These are phyloP conservation scores for Lepidostoma basale DNA, from an alignment of 1,140 invertebrate species.

Conservation along the genomic window DNA sequence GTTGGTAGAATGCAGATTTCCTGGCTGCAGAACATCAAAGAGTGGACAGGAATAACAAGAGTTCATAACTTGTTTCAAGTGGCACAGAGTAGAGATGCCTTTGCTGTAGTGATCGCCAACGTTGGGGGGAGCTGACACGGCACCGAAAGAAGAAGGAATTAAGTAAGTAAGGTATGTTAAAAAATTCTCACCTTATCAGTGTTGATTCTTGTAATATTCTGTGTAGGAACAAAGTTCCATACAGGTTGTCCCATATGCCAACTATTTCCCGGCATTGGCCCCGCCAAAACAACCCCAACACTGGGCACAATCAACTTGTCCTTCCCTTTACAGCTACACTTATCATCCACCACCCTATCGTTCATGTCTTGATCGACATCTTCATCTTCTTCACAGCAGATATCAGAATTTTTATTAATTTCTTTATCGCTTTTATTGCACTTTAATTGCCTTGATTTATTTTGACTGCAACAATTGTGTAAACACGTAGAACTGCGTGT, in stretches of 20 bases:
- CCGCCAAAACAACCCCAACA: background rate
- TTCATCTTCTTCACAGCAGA: background rate
- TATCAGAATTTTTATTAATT: background rate
- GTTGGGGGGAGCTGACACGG: too few species aligned
- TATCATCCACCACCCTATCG: background rate
- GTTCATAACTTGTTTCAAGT: too few species aligned
- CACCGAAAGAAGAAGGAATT: too few species aligned
- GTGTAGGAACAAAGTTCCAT: conserved; percentile 20
- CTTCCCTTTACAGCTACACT: background rate
- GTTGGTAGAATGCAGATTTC: too few species aligned
- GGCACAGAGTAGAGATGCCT: too few species aligned
- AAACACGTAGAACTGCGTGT: too few species aligned
- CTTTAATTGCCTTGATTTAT: background rate
- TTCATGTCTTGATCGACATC: background rate
- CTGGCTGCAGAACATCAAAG: too few species aligned
- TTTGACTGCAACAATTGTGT: too few species aligned
- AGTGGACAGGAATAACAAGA: too few species aligned
- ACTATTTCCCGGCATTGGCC: background rate
- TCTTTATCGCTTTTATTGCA: background rate
- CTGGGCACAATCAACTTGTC: background rate
- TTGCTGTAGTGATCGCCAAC: too few species aligned
- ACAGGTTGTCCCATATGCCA: conserved; percentile 15
- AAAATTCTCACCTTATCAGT: conserved; percentile 14
- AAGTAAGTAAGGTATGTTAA: too few species aligned
- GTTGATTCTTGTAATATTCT: background rate